These are phyloP conservation scores for Amblyjoppa fuscipennis DNA, from an alignment of 2,888 invertebrate species.

Conservation along the genomic window DNA sequence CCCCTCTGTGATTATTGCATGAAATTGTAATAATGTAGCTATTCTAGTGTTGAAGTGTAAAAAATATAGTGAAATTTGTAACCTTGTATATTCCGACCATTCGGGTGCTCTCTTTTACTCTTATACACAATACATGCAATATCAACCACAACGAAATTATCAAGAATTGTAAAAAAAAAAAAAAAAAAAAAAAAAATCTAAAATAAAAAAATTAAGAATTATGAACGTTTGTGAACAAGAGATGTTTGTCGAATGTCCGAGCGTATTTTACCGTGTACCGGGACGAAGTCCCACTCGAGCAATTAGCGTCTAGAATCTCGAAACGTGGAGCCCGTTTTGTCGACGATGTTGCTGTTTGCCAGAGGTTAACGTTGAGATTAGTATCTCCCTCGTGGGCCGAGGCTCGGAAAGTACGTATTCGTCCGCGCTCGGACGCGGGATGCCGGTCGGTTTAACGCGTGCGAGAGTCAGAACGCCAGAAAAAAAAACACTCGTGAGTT, in stretches of 20 bases:
- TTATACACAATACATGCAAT: too few species aligned
- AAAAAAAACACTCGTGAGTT: conserved; percentile 43
- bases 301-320: conserved; percentile 59
- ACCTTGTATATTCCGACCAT: too few species aligned
- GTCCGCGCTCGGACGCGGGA: conserved; percentile 25
- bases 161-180: too few species aligned
- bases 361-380: conserved; percentile 47
- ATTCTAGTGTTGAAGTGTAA: too few species aligned
- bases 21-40: too few species aligned
- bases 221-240: too few species aligned
- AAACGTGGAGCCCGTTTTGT: conserved; percentile 54
- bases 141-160: too few species aligned
- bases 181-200: too few species aligned
- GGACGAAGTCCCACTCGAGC: conserved; percentile 57
- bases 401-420: background rate
- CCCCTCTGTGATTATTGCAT: too few species aligned
- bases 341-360: conserved; percentile 41
- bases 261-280: conserved; percentile 39
- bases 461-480: background rate
- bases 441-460: conserved; percentile 23
- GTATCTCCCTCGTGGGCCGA: conserved; percentile 32
- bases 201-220: too few species aligned
- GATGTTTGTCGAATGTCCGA: background rate
- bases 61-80: too few species aligned
- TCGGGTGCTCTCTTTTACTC: too few species aligned